Percentiles rank a stretch among this genome's conserved stretches.
Evolutionary conservation across 1,140 invertebrate species (phyloP).

Genomic region (Helicoverpa armigera): DNA sequence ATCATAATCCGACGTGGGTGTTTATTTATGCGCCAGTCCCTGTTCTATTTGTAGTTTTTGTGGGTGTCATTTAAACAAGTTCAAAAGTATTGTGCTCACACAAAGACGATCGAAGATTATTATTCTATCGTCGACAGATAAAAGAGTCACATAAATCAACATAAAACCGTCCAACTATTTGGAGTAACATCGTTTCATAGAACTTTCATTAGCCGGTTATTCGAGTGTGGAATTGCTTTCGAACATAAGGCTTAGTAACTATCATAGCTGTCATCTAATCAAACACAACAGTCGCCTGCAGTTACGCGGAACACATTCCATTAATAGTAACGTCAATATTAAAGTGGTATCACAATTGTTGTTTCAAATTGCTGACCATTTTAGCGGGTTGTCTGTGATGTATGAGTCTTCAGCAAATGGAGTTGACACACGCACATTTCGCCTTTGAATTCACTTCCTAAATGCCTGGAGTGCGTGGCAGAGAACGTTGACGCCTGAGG

Average conservation of each 20-base stretch:
- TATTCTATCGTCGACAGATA: conserved; percentile 33
- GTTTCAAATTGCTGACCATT: conserved; percentile 56
- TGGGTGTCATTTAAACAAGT: conserved; percentile 26
- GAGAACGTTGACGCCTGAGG: not conserved
- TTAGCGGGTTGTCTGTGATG: conserved; percentile 61
- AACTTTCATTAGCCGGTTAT: conserved; percentile 28
- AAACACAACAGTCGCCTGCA: conserved; percentile 26
- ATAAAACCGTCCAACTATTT: not conserved
- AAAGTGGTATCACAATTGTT: conserved; percentile 56
- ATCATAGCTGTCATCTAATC: conserved; percentile 39
- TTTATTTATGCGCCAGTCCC: conserved; percentile 43
- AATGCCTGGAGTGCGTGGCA: conserved; percentile 11
- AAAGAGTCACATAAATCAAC: conserved; percentile 30
- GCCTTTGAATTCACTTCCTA: conserved; percentile 25
- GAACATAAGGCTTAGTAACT: conserved; percentile 14
- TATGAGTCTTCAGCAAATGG: conserved; percentile 3
- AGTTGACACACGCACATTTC: conserved; percentile 5
- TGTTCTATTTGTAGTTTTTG: conserved; percentile 39
- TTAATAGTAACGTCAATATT: conserved; percentile 59
- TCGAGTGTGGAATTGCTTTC: not conserved
- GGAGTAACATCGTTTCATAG: conserved; percentile 11
- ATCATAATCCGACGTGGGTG: conserved; percentile 47
- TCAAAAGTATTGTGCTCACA: conserved; percentile 14
- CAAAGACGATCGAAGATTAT: conserved; percentile 36
- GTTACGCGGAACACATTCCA: conserved; percentile 50